Evolutionary conservation across 2,797 vertebrate genomes (phyloP).

Genomic region (Sebastes melanostomus): DNA sequence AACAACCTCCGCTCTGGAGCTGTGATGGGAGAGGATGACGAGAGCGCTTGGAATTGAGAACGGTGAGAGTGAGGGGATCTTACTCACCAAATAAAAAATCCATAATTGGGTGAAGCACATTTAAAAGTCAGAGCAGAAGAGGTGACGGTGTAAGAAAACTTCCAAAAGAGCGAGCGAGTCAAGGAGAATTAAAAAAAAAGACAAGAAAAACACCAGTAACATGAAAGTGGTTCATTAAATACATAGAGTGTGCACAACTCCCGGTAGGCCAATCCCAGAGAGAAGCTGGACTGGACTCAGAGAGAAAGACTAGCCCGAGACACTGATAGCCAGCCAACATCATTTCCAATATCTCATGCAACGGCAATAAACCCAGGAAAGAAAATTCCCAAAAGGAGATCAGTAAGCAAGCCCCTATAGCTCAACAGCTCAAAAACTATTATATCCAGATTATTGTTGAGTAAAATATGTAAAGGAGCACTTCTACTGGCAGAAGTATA

Average conservation of each 20-base stretch:
- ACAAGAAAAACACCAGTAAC: constrained; percentile 1
- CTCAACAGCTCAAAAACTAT: neutral
- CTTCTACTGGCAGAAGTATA: neutral
- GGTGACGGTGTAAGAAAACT: neutral
- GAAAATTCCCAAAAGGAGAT: neutral
- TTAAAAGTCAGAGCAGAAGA: neutral
- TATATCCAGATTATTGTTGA: neutral
- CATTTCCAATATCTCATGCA: constrained; percentile 1
- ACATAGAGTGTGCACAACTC: neutral
- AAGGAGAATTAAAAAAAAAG: neutral
- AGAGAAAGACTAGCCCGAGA: neutral
- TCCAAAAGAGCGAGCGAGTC: neutral
- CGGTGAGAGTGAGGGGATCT: neutral
- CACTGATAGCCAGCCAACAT: neutral
- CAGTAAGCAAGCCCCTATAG: neutral
- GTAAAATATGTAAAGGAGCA: neutral
- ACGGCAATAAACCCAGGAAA: neutral
- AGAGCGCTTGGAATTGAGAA: constrained; percentile 2
- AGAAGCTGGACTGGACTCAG: neutral
- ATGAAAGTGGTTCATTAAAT: constrained; percentile 11
- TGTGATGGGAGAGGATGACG: neutral
- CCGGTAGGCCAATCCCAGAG: neutral
- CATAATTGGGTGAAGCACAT: constrained; percentile 1
- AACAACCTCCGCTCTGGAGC: neutral
- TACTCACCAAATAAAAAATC: neutral